Conservation (phyloP, 2,113 vertebrate species). For the Microcebus griseorufus region DNA sequence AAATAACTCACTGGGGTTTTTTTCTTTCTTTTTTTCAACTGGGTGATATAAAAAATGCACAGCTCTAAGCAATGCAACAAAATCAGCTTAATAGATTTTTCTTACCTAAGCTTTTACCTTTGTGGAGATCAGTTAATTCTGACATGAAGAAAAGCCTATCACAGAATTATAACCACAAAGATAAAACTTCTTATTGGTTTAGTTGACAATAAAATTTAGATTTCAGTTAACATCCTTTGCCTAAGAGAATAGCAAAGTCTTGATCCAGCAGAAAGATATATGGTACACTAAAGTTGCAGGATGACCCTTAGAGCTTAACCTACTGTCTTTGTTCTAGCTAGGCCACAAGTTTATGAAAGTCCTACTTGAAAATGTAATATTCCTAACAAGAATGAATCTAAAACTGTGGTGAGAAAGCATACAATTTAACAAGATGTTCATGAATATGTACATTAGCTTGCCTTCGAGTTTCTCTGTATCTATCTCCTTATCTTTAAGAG, state of each 20-base stretch:
- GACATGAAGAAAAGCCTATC: background rate
- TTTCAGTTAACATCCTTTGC: background rate
- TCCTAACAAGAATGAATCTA: background rate
- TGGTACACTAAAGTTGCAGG: background rate
- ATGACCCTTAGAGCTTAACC: background rate
- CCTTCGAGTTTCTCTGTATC: background rate
- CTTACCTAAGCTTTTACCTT: background rate
- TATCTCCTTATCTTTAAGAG: background rate
- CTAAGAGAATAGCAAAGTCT: background rate
- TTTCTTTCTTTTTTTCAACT: background rate
- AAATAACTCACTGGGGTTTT: background rate
- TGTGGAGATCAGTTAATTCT: background rate
- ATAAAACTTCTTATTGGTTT: background rate
- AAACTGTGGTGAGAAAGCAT: background rate
- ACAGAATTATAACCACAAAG: slow-evolving; percentile 4
- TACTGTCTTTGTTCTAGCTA: background rate
- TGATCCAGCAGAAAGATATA: background rate
- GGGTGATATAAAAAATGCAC: background rate
- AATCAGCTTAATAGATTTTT: background rate
- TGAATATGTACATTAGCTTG: background rate
- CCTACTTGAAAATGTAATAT: background rate
- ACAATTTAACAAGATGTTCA: slow-evolving; percentile 5
- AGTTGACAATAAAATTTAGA: slow-evolving; percentile 38
- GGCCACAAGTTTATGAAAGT: background rate
- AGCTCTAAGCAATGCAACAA: background rate